Percentiles rank a stretch among this genome's conserved stretches.
phyloP scores from a whole-genome alignment of 2,888 invertebrate species.

The Atethmia centrago region DNA sequence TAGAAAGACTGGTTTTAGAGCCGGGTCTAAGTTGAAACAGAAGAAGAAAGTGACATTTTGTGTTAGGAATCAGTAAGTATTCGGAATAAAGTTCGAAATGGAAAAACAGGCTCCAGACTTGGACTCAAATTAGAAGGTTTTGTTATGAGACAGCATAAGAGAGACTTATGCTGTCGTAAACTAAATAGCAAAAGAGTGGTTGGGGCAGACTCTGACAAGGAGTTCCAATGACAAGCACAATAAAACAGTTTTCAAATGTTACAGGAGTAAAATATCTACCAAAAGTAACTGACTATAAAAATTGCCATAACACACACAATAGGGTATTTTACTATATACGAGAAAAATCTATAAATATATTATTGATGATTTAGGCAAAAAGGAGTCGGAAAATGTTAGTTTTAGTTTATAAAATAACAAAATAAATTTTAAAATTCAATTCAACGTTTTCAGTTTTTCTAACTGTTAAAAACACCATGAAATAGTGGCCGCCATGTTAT shows the following conservation, averaged over 20 bases:
- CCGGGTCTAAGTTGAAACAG: neutral
- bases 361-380: too few species aligned
- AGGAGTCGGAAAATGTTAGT: too few species aligned
- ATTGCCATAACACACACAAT: too few species aligned
- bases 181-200: neutral
- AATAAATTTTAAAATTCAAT: too few species aligned
- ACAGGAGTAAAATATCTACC: neutral
- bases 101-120: neutral
- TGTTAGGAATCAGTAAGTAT: neutral
- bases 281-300: neutral
- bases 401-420: too few species aligned
- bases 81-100: neutral
- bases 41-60: neutral
- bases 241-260: neutral
- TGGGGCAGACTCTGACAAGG: neutral
- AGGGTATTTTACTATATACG: too few species aligned
- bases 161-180: too few species aligned
- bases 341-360: too few species aligned
- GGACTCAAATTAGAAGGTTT: neutral
- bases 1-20: neutral
- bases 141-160: neutral
- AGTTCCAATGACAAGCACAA: neutral
- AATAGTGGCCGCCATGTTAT: too few species aligned
- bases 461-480: too few species aligned
- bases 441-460: too few species aligned